Percentiles rank a stretch among this genome's conserved stretches.
Evolutionary conservation across 2,797 vertebrate species (phyloP).

Genomic region (Periophthalmus magnuspinnatus): DNA sequence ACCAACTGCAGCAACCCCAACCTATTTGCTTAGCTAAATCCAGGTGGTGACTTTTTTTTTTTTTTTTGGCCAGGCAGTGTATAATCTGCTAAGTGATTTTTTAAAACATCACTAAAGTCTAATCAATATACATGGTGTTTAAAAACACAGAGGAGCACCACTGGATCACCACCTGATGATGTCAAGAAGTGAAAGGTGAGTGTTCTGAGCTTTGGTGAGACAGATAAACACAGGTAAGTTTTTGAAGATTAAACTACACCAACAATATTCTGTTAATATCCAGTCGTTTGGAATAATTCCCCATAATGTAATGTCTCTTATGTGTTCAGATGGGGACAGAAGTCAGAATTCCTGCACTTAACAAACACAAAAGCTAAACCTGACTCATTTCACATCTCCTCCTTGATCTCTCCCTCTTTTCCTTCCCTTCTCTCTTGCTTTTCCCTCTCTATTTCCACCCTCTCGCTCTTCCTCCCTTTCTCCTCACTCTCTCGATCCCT

Average conservation of each 20-base stretch:
- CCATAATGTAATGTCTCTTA: too few relatives aligned
- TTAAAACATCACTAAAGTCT: neutral
- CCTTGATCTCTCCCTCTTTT: slow-evolving; percentile 1
- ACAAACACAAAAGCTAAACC: too few relatives aligned
- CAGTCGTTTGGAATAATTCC: too few relatives aligned
- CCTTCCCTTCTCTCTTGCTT: neutral
- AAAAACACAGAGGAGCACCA: neutral
- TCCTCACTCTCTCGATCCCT: neutral
- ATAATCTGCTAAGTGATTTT: neutral
- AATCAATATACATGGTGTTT: neutral
- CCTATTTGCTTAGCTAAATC: too few relatives aligned
- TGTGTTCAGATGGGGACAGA: too few relatives aligned
- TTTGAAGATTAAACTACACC: neutral
- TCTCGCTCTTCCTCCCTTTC: neutral
- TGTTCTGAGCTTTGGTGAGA: too few relatives aligned
- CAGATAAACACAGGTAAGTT: neutral
- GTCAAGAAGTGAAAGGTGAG: neutral
- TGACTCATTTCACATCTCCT: slow-evolving; percentile 10
- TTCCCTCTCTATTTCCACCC: neutral
- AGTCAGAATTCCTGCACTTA: too few relatives aligned
- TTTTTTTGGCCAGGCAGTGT: too few relatives aligned
- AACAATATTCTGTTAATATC: too few relatives aligned
- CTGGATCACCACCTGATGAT: neutral
- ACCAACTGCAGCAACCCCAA: too few relatives aligned
- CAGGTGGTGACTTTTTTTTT: too few relatives aligned